Evolutionary conservation across 2,113 vertebrate genomes (phyloP), one percentile per base, ranked within the genome.

Genomic region (Ophiodon elongatus): DNA sequence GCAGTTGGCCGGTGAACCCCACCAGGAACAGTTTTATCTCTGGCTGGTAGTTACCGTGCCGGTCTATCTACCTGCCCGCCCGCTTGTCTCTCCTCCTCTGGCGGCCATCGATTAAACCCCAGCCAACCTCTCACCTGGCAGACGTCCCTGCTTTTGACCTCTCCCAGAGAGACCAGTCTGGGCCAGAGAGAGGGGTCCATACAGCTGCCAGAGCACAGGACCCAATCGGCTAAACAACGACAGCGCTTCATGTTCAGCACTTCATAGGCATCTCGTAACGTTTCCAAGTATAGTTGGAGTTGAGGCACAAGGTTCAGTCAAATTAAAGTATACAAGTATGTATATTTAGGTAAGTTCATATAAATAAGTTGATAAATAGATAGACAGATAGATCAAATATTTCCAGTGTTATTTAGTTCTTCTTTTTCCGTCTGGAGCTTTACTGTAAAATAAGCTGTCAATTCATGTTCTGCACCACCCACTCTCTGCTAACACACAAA

Each of bases 71-170:
- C 82, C 83, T 85, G 74, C 39, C 82, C 54, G 68, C 68, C 59
- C 19, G 15, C 73, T 69, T 63, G 47, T 82, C 80, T 86, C 45
- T 80, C 72, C 63, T 80, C 73, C 66, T 83, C 83, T 82, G 85
- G 89, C 76, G 29, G 14, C 23, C 88, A 89, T 91, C 19, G 83
- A 94, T 92, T 92, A 90, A 91, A 77, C 83, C 81, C 9, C 35
- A 88, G 86, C 87, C 91, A 84, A 72, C 86, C 89, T 85, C 85
- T 91, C 88, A 91, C 90, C 92, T 93, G 93, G 90, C 90, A 89
- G 41, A 59, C 70, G 4, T 76, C 80, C 89, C 72, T 50, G 56
- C 76, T 79, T 87, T 90, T 91, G 91, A 90, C 91, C 82, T 89
- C 84, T 89, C 77, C 75, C 83, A 56, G 43, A 83, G 90, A 88